A percentile compares a stretch with the other conserved stretches of the same genome.
Evolutionary conservation across 2,888 invertebrate genomes (phyloP).

Genomic region (Rotaria socialis): DNA sequence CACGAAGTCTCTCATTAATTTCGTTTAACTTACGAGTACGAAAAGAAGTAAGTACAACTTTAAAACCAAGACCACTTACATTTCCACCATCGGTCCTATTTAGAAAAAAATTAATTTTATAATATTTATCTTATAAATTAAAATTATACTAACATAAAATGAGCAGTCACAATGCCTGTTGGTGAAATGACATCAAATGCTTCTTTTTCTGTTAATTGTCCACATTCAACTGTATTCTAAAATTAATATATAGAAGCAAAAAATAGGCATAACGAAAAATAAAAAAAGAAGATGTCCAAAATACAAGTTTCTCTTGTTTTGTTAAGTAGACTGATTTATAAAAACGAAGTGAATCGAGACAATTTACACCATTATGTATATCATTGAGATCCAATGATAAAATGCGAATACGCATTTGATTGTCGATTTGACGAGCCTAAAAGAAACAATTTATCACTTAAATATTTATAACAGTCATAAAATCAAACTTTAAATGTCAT

Average conservation of each 20-base stretch:
- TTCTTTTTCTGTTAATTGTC: neutral
- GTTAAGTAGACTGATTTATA: neutral
- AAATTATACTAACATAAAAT: neutral
- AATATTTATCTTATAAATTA: neutral
- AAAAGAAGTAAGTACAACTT: neutral
- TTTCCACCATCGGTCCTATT: conserved; percentile 28
- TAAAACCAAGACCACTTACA: conserved; percentile 14
- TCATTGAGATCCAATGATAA: neutral
- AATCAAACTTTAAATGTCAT: conserved; percentile 32
- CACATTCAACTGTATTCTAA: neutral
- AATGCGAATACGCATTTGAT: neutral
- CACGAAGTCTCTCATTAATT: too few relatives aligned
- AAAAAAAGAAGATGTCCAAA: neutral
- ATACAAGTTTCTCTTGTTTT: neutral
- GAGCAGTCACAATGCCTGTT: neutral
- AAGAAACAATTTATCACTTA: neutral
- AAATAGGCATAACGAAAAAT: neutral
- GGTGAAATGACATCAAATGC: neutral
- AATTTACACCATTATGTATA: neutral
- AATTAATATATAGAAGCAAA: neutral
- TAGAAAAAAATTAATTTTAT: too few relatives aligned
- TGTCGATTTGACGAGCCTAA: neutral
- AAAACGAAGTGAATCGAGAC: conserved; percentile 2
- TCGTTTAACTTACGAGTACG: neutral
- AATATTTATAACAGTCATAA: neutral